Conservation (phyloP, 92 coral and sea anemone species). For the Hydrozoanthus gracilis region DNA sequence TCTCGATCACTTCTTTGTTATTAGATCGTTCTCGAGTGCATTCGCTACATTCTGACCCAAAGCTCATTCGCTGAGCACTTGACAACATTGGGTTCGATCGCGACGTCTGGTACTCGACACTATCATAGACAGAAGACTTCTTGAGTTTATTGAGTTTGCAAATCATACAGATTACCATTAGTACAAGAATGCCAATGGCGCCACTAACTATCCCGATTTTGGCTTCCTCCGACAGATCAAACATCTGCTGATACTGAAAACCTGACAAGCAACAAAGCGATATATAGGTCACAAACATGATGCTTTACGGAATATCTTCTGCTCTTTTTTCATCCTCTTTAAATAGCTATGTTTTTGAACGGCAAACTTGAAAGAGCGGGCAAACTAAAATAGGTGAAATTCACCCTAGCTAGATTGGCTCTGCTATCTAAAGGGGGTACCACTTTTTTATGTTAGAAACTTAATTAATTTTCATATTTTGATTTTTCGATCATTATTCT, state of each 20-base stretch:
- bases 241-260: slow-evolving; percentile 53
- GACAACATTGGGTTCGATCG: slow-evolving; percentile 42
- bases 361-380: no score
- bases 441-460: no score
- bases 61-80: slow-evolving; percentile 30
- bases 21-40: slow-evolving; percentile 62
- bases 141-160: slow-evolving; percentile 86
- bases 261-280: background rate
- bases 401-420: no score
- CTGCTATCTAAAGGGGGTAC: no score
- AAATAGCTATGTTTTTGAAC: background rate
- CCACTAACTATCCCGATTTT: slow-evolving; percentile 90
- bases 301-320: background rate
- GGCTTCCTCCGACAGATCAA: slow-evolving; percentile 79
- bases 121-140: slow-evolving; percentile 65
- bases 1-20: background rate
- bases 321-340: background rate
- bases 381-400: no score
- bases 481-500: no score
- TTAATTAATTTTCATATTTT: no score
- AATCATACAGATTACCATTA: slow-evolving; percentile 93
- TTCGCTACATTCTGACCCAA: slow-evolving; percentile 66
- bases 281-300: background rate
- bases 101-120: slow-evolving; percentile 41
- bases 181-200: slow-evolving; percentile 75